These are phyloP conservation scores for Drosophila truncata DNA, from an alignment of 1,140 invertebrate genomes.

Conservation along the genomic window DNA sequence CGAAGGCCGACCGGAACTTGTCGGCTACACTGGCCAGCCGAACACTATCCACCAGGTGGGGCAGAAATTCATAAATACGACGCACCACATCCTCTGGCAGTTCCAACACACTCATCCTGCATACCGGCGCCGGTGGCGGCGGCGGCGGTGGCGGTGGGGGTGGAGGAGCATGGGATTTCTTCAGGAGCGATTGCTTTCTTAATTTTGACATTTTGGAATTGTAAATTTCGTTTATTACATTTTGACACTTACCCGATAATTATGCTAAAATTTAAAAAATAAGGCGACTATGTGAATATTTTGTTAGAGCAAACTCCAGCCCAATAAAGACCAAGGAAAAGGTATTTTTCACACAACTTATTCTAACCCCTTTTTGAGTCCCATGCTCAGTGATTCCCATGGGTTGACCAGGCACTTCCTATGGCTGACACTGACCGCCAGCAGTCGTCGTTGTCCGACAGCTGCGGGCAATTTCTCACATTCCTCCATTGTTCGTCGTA, in stretches of 20 bases:
- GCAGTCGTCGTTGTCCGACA: constrained; percentile 42
- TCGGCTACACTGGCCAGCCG: constrained; percentile 45
- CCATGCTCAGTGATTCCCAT: constrained; percentile 19
- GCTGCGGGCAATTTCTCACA: constrained; percentile 69
- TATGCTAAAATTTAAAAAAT: not conserved
- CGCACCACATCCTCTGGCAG: constrained; percentile 59
- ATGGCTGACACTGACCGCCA: constrained; percentile 50
- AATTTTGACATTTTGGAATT: constrained; percentile 14
- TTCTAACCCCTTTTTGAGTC: not conserved
- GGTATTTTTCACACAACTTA: too few species aligned
- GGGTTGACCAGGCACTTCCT: constrained; percentile 49
- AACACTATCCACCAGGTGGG: constrained; percentile 51
- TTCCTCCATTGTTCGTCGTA: constrained; percentile 52
- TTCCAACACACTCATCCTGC: constrained; percentile 19
- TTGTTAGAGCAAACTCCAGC: too few species aligned
- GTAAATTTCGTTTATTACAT: constrained; percentile 54
- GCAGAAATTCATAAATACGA: constrained; percentile 38
- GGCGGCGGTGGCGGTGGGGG: not conserved
- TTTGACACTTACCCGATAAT: constrained; percentile 21
- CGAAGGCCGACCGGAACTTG: constrained; percentile 53
- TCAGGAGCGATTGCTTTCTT: not conserved
- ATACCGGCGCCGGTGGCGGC: not conserved
- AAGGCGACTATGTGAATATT: not conserved
- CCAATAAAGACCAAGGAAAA: too few species aligned
- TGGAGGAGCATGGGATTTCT: not conserved